These are phyloP conservation scores for Drosophila vallismaia DNA, from an alignment of 2,888 invertebrate genomes.

Conservation along the genomic window DNA sequence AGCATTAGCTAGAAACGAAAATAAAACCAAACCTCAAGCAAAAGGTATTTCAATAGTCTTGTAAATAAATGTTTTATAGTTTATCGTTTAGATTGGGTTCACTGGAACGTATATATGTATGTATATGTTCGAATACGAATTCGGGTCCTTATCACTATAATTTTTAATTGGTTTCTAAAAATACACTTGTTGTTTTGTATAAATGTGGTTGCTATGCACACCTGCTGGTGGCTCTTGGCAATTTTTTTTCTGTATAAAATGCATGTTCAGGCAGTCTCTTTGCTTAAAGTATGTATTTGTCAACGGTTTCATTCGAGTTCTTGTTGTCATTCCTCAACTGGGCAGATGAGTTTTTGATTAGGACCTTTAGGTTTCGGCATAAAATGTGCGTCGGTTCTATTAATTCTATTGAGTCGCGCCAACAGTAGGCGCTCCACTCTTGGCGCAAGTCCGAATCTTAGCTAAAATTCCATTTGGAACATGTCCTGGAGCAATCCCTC, in stretches of 20 bases:
- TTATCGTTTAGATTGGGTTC: slow-evolving; percentile 28
- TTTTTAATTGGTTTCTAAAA: slow-evolving; percentile 51
- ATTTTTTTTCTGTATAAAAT: slow-evolving; percentile 58
- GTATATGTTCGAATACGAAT: slow-evolving; percentile 5
- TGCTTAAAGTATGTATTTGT: slow-evolving; percentile 70
- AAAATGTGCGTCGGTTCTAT: slow-evolving; percentile 35
- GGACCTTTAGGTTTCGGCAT: slow-evolving; percentile 28
- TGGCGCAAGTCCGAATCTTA: slow-evolving; percentile 53
- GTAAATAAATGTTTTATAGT: slow-evolving; percentile 13
- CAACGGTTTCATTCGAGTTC: slow-evolving; percentile 73
- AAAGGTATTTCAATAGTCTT: slow-evolving; percentile 50
- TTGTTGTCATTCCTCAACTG: slow-evolving; percentile 22
- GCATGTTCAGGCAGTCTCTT: slow-evolving; percentile 69
- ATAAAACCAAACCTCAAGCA: slow-evolving; percentile 40
- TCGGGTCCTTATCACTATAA: slow-evolving; percentile 55
- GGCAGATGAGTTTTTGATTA: slow-evolving; percentile 23
- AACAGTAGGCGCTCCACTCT: slow-evolving; percentile 47
- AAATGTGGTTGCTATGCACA: slow-evolving; percentile 49
- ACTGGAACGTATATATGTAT: slow-evolving; percentile 35
- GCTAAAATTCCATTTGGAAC: slow-evolving; percentile 36
- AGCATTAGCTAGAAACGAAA: slow-evolving; percentile 70
- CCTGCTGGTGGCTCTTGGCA: slow-evolving; percentile 27
- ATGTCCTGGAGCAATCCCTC: slow-evolving; percentile 2
- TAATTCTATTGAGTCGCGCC: slow-evolving; percentile 49
- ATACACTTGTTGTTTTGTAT: slow-evolving; percentile 40